Percentiles rank a stretch among this genome's conserved stretches.
These are phyloP conservation scores for Gobio gobio DNA, from an alignment of 2,113 vertebrate species.

Conservation along the genomic window DNA sequence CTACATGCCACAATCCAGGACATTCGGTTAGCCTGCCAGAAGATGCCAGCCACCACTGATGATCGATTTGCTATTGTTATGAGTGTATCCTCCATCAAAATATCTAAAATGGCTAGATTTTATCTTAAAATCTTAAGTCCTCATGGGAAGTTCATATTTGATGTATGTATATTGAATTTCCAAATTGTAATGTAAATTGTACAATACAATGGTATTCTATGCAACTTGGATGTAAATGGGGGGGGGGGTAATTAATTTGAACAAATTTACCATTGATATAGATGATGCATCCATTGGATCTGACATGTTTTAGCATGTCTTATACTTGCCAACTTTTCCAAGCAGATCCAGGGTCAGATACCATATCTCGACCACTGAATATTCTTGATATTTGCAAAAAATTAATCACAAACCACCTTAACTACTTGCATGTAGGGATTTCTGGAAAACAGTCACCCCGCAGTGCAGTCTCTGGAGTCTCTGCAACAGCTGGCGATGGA, in stretches of 20 bases:
- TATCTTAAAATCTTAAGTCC: background rate
- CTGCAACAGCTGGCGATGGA: constrained; percentile 91
- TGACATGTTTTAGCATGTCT: background rate
- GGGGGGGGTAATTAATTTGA: too few species aligned
- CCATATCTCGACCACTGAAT: background rate
- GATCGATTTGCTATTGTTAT: constrained; percentile 91
- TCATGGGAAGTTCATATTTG: too few species aligned
- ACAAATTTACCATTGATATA: too few species aligned
- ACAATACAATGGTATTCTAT: too few species aligned
- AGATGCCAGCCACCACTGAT: constrained; percentile 84
- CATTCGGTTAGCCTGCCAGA: constrained; percentile 90
- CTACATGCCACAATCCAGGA: constrained; percentile 88
- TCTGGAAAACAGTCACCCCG: constrained; percentile 90
- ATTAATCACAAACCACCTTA: constrained; percentile 66
- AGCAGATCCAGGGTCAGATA: background rate
- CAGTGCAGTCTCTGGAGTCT: constrained; percentile 86
- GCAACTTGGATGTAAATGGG: too few species aligned
- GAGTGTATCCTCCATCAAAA: constrained; percentile 85
- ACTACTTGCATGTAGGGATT: constrained; percentile 81
- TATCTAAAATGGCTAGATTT: background rate
- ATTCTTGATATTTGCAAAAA: background rate
- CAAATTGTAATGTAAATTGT: too few species aligned
- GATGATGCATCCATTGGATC: too few species aligned
- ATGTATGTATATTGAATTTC: too few species aligned
- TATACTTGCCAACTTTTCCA: background rate